Conservation (phyloP, 2,888 invertebrate species). For the Hyposoter didymator region DNA sequence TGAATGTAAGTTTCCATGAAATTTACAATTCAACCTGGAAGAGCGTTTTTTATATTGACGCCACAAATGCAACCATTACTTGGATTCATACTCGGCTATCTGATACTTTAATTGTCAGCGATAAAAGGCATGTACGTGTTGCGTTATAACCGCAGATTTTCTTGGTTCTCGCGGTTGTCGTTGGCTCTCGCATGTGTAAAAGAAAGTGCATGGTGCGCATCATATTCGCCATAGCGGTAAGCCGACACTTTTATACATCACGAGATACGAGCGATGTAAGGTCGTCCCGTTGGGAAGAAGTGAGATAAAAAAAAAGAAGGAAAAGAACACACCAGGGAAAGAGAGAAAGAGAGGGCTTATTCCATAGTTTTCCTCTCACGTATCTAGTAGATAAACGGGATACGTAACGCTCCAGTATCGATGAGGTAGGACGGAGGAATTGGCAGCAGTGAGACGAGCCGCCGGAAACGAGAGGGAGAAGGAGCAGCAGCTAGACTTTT, state of each 20-base stretch:
- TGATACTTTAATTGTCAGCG: slow-evolving; percentile 57
- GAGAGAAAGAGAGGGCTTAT: slow-evolving; percentile 34
- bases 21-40: not conserved
- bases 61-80: slow-evolving; percentile 18
- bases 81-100: slow-evolving; percentile 44
- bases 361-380: slow-evolving; percentile 68
- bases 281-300: slow-evolving; percentile 27
- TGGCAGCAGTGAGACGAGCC: slow-evolving; percentile 66
- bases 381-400: slow-evolving; percentile 69
- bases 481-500: slow-evolving; percentile 38
- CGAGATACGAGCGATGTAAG: slow-evolving; percentile 51
- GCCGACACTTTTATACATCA: slow-evolving; percentile 54
- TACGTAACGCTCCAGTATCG: slow-evolving; percentile 65
- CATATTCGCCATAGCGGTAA: slow-evolving; percentile 53
- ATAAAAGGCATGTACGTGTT: slow-evolving; percentile 48
- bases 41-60: not conserved
- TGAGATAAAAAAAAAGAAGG: not conserved
- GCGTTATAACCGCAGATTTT: slow-evolving; percentile 27
- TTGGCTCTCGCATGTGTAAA: slow-evolving; percentile 4
- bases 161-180: slow-evolving; percentile 29
- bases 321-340: slow-evolving; percentile 13
- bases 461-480: slow-evolving; percentile 34
- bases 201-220: slow-evolving; percentile 23
- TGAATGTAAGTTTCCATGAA: not conserved
- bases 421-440: slow-evolving; percentile 63